Base-by-base conservation (phyloP, 2,113 vertebrate species). In the Neodontobutis hainanensis region DNA sequence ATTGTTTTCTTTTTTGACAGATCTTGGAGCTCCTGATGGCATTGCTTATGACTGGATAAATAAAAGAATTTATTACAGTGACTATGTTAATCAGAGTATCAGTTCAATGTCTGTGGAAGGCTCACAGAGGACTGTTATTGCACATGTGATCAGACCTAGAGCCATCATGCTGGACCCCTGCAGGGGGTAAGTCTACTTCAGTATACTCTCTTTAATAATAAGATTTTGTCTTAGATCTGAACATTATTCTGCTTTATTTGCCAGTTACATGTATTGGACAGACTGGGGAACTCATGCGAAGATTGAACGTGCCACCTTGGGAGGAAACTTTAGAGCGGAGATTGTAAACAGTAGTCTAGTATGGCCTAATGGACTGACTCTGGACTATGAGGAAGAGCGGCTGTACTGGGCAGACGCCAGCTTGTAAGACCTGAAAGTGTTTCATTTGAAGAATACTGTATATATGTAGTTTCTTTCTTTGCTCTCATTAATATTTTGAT, bases 21-120 rank as follows among this genome's bases (percentile, higher is more conserved):
- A 94, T 91, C 85, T 96, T 38, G 96, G 96, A 27, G 92, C 92
- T 88, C 92, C 94, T 77, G 94, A 97, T 86, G 96, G 97, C 53
- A 95, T 99, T 64, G 97, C 97, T 48, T 99, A 94, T 91, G 97
- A 99, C 67, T 99, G 97, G 97, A 94, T 98, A 86, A 97, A 96
- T 80, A 94, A 86, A 84, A 93, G 97, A 90, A 90, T 99, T 88
- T 99, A 99, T 85, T 99, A 96, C 82, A 98, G 96, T 66, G 97
- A 99, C 78, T 97, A 94, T 68, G 81, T 92, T 72, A 99, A 99
- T 73, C 95, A 98, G 85, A 98, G 94, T 6, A 96, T 99, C 85
- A 95, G 85, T 84, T 98, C 97, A 3, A 94, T 98, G 93, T 93
- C 95, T 42, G 91, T 94, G 65, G 94, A 98, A 61, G 96, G 97